phyloP scores from a whole-genome alignment of 2,113 vertebrate species.

The Burhinus oedicnemus region DNA sequence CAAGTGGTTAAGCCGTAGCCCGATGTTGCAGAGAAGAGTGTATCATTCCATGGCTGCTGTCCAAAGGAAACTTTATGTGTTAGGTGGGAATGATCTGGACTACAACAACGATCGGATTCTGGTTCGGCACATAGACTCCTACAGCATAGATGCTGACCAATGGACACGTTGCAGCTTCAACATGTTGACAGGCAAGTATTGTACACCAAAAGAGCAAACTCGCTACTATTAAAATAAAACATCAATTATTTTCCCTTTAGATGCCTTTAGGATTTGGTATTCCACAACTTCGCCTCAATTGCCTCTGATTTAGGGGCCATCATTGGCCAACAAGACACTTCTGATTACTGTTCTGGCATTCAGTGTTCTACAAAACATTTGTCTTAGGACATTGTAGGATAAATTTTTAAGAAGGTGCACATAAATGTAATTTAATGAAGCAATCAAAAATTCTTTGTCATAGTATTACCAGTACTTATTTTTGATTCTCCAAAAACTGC shows the following conservation, averaged over 20 bases:
- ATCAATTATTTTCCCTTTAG: background rate
- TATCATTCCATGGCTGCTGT: conserved; percentile 97
- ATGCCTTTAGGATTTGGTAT: background rate
- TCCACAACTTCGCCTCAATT: background rate
- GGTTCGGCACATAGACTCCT: conserved; percentile 94
- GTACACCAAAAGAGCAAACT: background rate
- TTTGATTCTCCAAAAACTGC: background rate
- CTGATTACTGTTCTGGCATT: background rate
- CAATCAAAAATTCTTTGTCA: background rate
- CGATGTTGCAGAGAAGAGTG: conserved; percentile 94
- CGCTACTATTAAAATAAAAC: background rate
- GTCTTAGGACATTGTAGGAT: background rate
- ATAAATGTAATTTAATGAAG: background rate
- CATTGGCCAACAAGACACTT: background rate
- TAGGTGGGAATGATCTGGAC: conserved; percentile 95
- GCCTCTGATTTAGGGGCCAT: background rate
- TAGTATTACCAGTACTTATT: background rate
- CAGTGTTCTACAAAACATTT: background rate
- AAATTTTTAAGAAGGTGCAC: background rate
- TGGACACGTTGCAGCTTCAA: conserved; percentile 95
- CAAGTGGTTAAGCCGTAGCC: conserved; percentile 91
- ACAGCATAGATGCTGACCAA: conserved; percentile 91
- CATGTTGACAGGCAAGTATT: conserved; percentile 86
- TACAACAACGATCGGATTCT: conserved; percentile 96
- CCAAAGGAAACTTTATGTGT: conserved; percentile 90